Base-by-base conservation (phyloP, 2,113 vertebrate species). In the Nematolebias whitei region DNA sequence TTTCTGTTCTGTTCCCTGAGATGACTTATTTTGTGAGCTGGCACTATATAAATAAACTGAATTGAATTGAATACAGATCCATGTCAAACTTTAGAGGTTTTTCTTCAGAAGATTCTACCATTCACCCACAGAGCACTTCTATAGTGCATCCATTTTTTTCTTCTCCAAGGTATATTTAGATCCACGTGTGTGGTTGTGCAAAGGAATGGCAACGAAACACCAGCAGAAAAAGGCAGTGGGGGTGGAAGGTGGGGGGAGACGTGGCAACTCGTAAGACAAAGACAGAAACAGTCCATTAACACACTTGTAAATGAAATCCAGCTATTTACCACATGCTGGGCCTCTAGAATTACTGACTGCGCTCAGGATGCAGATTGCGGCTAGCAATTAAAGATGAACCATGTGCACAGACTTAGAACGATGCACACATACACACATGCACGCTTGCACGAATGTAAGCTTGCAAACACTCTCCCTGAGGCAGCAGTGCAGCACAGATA, bases 321-420 rank as follows among this genome's bases (percentile, higher is more conserved):
- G 83, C 87, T 81, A 88, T 91, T 89, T 90, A 86, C 87, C 86
- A 66, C 90, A 83, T 47, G 77, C 90, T 80, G 85, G 61, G 88
- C 71, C 74, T 72, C 73, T 87, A 22, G 22, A 87, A 85, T 87
- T 88, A 86, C 87, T 39, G 80, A 71, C 86, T 85, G 83, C 70
- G 82, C 82, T 77, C 83, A 77, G 80, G 83, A 86, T 83, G 83
- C 83, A 89, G 78, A 80, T 81, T 85, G 85, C 80, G 80, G 86
- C 89, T 84, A 79, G 84, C 88, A 91, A 90, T 90, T 90, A 90
- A 87, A 85, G 80, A 88, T 73, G 84, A 87, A 59, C 76, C 44
- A 51, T 59, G 72, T 60, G 63, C 76, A 61, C 63, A 82, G 12
- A 63, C 61, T 66, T 58, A 52, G 19, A 57, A 1, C 51, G n/a